Conservation (phyloP, 2,797 vertebrate genomes). For the Bufotes viridis region DNA sequence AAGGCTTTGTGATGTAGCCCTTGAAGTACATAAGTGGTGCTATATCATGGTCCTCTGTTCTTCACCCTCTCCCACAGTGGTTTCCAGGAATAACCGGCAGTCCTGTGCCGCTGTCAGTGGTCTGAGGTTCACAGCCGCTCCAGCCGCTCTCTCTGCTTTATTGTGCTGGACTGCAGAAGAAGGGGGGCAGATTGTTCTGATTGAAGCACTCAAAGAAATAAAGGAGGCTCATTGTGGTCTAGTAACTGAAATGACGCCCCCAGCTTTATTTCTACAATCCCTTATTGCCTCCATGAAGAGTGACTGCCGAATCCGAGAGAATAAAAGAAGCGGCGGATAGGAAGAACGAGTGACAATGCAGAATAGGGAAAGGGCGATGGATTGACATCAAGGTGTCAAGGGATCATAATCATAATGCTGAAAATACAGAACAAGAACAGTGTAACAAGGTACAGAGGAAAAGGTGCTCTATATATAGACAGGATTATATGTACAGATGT, state of each 20-base stretch:
- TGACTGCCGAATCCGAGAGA: constrained; percentile 9
- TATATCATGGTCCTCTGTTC: background rate
- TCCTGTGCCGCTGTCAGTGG: constrained; percentile 3
- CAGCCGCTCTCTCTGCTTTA: background rate
- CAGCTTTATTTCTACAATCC: constrained; percentile 52
- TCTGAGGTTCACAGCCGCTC: constrained; percentile 39
- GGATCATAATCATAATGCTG: background rate
- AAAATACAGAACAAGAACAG: background rate
- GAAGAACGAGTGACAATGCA: background rate
- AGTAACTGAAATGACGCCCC: constrained; percentile 49
- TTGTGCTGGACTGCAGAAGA: constrained; percentile 28
- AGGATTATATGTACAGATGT: background rate
- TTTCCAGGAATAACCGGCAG: constrained; percentile 3
- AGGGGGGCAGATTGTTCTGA: constrained; percentile 24
- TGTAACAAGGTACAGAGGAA: background rate
- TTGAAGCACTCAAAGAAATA: constrained; percentile 35
- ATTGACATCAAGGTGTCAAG: background rate
- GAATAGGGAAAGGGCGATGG: background rate
- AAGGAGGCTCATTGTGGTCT: constrained; percentile 43
- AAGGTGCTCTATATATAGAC: background rate
- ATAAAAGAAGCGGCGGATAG: background rate
- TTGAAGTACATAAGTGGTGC: background rate
- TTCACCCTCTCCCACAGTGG: background rate
- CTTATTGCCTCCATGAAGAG: constrained; percentile 28
- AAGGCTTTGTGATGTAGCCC: background rate